Evolutionary conservation across 2,113 vertebrate genomes (phyloP).

Genomic region (Rhinopomastus cyanomelas): DNA sequence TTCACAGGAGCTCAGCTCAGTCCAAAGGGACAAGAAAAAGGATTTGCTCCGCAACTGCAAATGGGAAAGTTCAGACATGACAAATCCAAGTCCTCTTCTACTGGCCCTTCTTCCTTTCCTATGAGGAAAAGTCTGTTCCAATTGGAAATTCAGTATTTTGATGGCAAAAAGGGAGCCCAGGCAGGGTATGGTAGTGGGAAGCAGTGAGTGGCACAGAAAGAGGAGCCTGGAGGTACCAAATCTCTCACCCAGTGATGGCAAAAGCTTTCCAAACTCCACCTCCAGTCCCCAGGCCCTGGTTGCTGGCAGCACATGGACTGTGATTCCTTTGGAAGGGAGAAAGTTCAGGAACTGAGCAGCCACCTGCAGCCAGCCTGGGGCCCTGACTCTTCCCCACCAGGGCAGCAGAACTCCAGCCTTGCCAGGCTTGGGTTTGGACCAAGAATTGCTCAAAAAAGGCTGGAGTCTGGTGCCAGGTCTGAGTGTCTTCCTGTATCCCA

Average conservation of each 20-base stretch:
- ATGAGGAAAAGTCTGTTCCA: neutral
- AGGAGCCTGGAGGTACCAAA: neutral
- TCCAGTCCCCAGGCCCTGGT: neutral
- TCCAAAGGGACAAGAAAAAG: neutral
- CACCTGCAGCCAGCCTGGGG: neutral
- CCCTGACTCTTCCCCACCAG: neutral
- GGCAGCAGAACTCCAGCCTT: neutral
- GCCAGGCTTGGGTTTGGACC: neutral
- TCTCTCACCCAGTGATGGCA: neutral
- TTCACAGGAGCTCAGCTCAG: neutral
- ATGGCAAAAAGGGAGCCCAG: neutral
- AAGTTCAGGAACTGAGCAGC: constrained; percentile 10
- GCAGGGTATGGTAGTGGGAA: neutral
- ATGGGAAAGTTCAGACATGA: neutral
- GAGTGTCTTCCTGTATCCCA: neutral
- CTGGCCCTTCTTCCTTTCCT: neutral
- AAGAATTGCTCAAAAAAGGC: neutral
- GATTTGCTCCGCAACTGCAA: neutral
- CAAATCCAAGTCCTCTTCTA: neutral
- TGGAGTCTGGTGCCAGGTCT: neutral
- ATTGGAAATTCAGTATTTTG: neutral
- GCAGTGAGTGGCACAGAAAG: neutral
- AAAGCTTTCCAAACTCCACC: constrained; percentile 11
- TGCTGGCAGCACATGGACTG: neutral
- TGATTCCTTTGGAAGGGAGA: neutral